Evolutionary conservation across 2,797 vertebrate species (phyloP), one percentile per base, ranked within the genome.

Genomic region (Sebastes hubbsi): DNA sequence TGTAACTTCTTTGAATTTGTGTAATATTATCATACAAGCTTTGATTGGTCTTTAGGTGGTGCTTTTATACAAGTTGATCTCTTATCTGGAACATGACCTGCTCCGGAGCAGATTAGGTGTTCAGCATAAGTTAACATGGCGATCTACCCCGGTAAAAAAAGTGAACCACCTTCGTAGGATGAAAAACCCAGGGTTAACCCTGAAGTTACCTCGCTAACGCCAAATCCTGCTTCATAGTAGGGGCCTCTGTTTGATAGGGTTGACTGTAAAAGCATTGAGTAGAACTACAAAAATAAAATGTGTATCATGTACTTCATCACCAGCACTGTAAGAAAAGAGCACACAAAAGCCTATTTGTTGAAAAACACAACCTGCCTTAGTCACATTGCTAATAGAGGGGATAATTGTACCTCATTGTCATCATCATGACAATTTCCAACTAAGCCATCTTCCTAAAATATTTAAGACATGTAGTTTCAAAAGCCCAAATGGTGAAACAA

Each of bases 371-470:
- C 8, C n/a, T 49, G 29, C 24, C 20, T 59, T 64, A 25, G 58
- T 66, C 6, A 25, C 55, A 80, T 34, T 49, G 11, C 77, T 67
- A 34, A 77, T 30, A 32, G 22, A 32, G 20, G 66, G 25, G n/a
- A 66, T 56, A 75, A 71, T 24, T 81, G 38, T 63, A n/a, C 12
- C 55, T 60, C 36, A 65, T 13, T 76, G 49, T 81, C 63, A 75
- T 62, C 1, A 46, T 34, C 27, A 25, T 29, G 13, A 68, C 59
- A 4, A 34, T 54, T 64, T 70, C 22, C 20, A 70, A 27, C n/a
- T 22, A 32, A 70, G 64, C 25, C 52, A 32, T 55, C 29, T 52
- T 27, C 32, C 24, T 63, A 30, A 68, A 72, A 64, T 30, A 79
- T 55, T 38, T 11, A 29, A 36, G 70, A 83, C 54, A 61, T 13